Percentiles rank a stretch among this genome's conserved stretches.
Conservation (phyloP, 1,140 invertebrate genomes). For the Drosophila equinoxialis region DNA sequence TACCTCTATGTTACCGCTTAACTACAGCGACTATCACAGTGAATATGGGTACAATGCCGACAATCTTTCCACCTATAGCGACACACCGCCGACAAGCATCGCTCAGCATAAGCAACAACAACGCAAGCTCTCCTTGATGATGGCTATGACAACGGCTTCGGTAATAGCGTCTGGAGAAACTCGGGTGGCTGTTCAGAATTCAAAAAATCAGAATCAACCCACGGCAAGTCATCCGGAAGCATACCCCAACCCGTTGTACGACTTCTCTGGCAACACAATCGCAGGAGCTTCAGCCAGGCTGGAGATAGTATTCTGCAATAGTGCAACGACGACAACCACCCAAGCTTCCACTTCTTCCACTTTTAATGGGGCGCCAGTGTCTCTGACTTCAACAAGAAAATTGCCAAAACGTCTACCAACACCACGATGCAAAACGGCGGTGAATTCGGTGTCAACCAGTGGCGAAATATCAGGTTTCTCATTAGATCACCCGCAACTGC, state of each 20-base stretch:
- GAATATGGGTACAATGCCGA: slow-evolving; percentile 83
- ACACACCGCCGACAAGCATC: slow-evolving; percentile 53
- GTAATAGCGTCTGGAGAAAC: slow-evolving; percentile 81
- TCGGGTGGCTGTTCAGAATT: slow-evolving; percentile 57
- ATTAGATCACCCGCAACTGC: slow-evolving; percentile 14
- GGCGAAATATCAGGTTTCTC: slow-evolving; percentile 23
- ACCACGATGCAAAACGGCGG: slow-evolving; percentile 45
- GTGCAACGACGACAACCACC: not conserved
- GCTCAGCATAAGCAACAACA: slow-evolving; percentile 69
- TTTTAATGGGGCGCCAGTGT: slow-evolving; percentile 3
- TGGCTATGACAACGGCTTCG: slow-evolving; percentile 81
- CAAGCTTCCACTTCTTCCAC: slow-evolving; percentile 7
- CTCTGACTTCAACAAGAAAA: slow-evolving; percentile 66
- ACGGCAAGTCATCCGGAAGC: slow-evolving; percentile 21
- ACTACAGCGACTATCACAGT: slow-evolving; percentile 87
- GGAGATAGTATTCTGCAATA: slow-evolving; percentile 14
- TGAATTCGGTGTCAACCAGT: slow-evolving; percentile 11
- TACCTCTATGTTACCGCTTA: slow-evolving; percentile 69
- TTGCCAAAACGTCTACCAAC: slow-evolving; percentile 75
- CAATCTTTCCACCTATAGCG: slow-evolving; percentile 69
- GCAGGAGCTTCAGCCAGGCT: slow-evolving; percentile 28
- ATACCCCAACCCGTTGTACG: not conserved
- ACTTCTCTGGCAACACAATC: slow-evolving; percentile 31
- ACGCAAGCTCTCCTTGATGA: slow-evolving; percentile 72
- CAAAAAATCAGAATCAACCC: slow-evolving; percentile 21